A percentile compares a stretch with the other conserved stretches of the same genome.
Evolutionary conservation across 2,797 vertebrate genomes (phyloP).

Genomic region (Poecilia wingei): DNA sequence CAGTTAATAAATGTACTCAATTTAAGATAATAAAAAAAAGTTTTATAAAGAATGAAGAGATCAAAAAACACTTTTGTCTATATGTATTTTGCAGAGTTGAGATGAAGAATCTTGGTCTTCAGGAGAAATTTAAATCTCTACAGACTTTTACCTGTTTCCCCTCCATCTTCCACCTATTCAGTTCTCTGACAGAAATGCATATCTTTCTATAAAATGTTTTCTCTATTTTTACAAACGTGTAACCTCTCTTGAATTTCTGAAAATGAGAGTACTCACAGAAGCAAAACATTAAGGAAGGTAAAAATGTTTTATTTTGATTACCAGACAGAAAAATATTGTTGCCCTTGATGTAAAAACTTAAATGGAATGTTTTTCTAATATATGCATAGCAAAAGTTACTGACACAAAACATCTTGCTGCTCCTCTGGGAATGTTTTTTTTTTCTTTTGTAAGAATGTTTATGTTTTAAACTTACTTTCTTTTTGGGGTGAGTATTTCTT

Average conservation of each 20-base stretch:
- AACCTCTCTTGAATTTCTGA: neutral
- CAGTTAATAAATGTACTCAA: neutral
- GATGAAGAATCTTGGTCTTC: neutral
- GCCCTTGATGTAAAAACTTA: neutral
- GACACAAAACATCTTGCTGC: neutral
- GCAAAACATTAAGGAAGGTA: neutral
- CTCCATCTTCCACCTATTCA: neutral
- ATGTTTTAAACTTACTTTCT: neutral
- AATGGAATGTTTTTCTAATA: neutral
- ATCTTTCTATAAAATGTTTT: neutral
- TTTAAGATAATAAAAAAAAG: neutral
- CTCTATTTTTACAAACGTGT: neutral
- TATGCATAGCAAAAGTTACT: neutral
- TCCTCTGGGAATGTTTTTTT: neutral
- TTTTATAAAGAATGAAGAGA: neutral
- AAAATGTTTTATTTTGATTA: neutral
- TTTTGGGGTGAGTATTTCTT: conserved; percentile 3
- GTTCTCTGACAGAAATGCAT: neutral
- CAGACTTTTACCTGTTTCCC: neutral
- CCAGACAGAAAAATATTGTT: neutral
- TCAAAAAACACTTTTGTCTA: neutral
- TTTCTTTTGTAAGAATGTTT: neutral
- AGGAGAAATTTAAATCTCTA: neutral
- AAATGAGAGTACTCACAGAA: neutral
- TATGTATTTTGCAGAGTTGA: neutral